Evolutionary conservation across 2,113 vertebrate species (phyloP).

Genomic region (Megaceryle torquata): DNA sequence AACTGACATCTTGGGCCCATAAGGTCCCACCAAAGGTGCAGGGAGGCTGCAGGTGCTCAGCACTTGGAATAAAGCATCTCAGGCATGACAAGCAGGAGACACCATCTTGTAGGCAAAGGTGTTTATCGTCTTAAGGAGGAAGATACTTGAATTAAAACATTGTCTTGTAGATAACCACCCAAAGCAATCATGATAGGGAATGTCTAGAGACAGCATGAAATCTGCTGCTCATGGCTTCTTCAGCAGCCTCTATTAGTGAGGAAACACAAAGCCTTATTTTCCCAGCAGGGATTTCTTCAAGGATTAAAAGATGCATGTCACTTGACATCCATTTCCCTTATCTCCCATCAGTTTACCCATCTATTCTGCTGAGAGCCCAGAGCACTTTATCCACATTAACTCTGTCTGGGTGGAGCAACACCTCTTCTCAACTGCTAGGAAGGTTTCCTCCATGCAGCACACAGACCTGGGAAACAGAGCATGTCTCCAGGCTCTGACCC

Average conservation of each 20-base stretch:
- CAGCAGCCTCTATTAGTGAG: neutral
- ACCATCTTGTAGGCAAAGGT: neutral
- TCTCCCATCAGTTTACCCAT: neutral
- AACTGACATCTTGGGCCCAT: fast-evolving
- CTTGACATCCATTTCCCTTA: constrained; percentile 1
- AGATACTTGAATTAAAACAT: neutral
- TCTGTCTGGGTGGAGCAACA: neutral
- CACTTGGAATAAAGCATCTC: fast-evolving
- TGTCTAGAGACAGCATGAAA: neutral
- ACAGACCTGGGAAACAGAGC: neutral
- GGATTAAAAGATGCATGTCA: neutral
- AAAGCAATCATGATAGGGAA: neutral
- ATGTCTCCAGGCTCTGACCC: neutral
- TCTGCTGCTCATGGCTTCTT: neutral
- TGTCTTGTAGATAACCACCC: neutral
- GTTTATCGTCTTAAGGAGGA: neutral
- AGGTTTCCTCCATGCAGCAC: fast-evolving
- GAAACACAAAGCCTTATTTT: neutral
- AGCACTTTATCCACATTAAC: neutral
- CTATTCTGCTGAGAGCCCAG: fast-evolving
- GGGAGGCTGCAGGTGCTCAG: neutral
- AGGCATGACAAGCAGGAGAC: neutral
- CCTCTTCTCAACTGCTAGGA: neutral
- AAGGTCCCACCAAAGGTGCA: neutral
- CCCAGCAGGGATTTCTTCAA: neutral